Evolutionary conservation across 2,888 invertebrate genomes (phyloP).

Genomic region (Tanypteryx hageni): DNA sequence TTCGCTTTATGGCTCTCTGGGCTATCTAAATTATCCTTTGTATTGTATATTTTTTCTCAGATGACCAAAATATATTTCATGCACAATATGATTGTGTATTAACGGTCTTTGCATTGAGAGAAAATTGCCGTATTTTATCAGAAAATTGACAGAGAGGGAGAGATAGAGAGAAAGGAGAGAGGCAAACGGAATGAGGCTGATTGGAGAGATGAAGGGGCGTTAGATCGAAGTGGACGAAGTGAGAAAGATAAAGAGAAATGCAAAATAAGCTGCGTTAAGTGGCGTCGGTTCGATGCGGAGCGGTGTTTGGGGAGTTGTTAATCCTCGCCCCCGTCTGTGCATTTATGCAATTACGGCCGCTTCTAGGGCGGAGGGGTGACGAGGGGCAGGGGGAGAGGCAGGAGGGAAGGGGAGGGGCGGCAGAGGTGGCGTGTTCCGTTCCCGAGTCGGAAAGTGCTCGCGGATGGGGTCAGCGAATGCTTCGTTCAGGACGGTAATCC

Average conservation of each 20-base stretch:
- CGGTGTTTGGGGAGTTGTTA: slow-evolving; percentile 13
- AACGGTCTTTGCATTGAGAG: too few species aligned
- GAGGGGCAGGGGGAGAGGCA: too few species aligned
- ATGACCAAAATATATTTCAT: too few species aligned
- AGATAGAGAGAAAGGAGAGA: background rate
- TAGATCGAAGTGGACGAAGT: background rate
- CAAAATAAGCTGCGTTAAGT: background rate
- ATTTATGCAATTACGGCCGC: slow-evolving; percentile 16
- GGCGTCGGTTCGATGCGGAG: background rate
- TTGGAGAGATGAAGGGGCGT: background rate
- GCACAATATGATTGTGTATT: too few species aligned
- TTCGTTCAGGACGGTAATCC: background rate
- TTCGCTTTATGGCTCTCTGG: too few species aligned
- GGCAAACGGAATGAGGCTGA: background rate
- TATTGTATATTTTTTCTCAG: too few species aligned
- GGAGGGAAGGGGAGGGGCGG: too few species aligned
- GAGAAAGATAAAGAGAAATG: background rate
- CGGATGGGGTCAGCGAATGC: background rate
- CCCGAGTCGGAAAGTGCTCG: background rate
- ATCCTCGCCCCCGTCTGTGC: background rate
- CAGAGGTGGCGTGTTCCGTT: too few species aligned
- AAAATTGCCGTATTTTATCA: too few species aligned
- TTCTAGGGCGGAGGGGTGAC: background rate
- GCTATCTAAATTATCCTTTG: too few species aligned
- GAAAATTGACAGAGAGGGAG: too few species aligned